Base-by-base conservation (phyloP, 2,888 invertebrate species). In the Synanthedon andrenaeformis region DNA sequence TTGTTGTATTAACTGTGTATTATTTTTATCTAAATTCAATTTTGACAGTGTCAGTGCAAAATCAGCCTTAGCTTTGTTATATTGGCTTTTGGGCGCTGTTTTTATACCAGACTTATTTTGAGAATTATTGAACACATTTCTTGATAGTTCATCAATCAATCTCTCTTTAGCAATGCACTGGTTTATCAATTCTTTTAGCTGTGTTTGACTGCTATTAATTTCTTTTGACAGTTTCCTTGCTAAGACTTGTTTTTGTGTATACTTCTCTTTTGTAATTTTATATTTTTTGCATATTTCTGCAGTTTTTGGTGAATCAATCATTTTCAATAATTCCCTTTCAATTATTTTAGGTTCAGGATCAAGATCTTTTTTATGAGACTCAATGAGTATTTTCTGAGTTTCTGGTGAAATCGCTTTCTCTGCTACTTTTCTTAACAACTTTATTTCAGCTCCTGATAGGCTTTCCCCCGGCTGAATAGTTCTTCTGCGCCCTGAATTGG, bases 141-240 rank as follows among this genome's bases (percentile, higher is more conserved):
- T 82, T 2, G 82, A 80, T 62, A 94, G 83, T 62, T 94, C 93
- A 63, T 90, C 89, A 59, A 94, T 92, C 51, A 94, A 88, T 64
- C 92, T 91, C 70, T 94, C 92, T 74, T 94, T 94, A 1, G 83
- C 80, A 64, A 88, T 81, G 63, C 88, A 88, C 23, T 92, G 89
- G 65, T 91, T 90, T 64, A 94, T 92, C 23, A 94, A 78, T 73
- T 94, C 94, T 61, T 91, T 90, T 3, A 94, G 87, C 69, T 93
- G 92, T 58, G 91, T 89, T 63, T 93, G 90, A 42, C 91, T 91
- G 14, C 90, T 89, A 55, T 90, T 90, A 51, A 93, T 89, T 72
- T 93, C 92, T 57, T 84, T 87, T 23, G 85, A 84, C 35, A 88
- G 65, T 63, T 88, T 88, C 54, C 85, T 72, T 42, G 86, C 82